Evolutionary conservation across 2,797 vertebrate species (phyloP), one percentile per base, ranked within the genome.

Genomic region (Gadopsis marmoratus): DNA sequence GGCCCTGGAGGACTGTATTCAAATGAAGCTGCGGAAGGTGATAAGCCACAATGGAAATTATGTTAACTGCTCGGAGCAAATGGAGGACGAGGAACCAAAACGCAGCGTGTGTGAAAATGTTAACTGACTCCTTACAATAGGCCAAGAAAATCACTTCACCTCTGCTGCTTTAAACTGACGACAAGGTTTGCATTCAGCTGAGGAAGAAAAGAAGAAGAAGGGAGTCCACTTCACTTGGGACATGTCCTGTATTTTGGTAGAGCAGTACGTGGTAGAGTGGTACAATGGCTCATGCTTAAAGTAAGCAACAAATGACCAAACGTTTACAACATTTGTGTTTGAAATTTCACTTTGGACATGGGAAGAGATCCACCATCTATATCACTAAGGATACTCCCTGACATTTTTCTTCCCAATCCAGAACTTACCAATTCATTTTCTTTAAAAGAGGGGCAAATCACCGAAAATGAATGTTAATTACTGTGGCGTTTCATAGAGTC

Each of bases 21-120:
- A 92, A 92, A 93, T 90, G 71, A 85, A 70, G 78, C 79, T 29
- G 78, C 16, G 21, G 60, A 43, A 54, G 65, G 65, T 23, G 89
- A 88, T 89, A 91, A 91, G 71, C 69, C 70, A 73, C 84, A 79
- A 83, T 83, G 87, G 82, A 91, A 91, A 91, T 85, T 80, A 89
- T 87, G 87, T 79, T 79, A 87, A 88, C 83, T 78, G 86, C 70
- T 74, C 26, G 10, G 31, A 65, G 69, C 76, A 35, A 55, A 54
- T 62, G 64, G 68, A 48, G 29, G 16, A 47, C 3, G 3, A 64
- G 47, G 45, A 69, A 69, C 21, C 7, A 2, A 43, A 71, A 35
- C 3, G 29, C 2, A 45, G 5, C 4, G 14, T 53, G 17, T 26
- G 12, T 47, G 39, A 16, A 8, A 56, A 4, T 16, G 6, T 31